Base-by-base conservation (phyloP, 1,140 invertebrate genomes). In the Venustaconcha ellipsiformis region DNA sequence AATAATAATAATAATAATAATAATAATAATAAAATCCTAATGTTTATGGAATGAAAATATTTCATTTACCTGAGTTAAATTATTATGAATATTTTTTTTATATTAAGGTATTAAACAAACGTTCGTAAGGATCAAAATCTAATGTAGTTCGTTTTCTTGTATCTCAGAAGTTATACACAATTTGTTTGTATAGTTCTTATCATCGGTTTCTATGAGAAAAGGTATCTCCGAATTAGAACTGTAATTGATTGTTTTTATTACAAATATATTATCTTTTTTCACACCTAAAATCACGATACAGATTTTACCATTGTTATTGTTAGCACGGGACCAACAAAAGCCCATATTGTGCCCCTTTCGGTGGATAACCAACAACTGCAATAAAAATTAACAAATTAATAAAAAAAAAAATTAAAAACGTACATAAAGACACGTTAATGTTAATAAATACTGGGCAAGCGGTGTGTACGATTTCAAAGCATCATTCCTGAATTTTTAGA, bases 331-430 rank as follows among this genome's bases (percentile, higher is more conserved):
- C 82, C 82, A 64, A 82, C 81, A 76, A 85, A 85, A 2, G 80
- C 81, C 82, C 82, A 85, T 57, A 82, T 79, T 18, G 78, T 79
- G 17, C 73, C 70, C 37, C 79, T 57, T 20, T 76, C 57, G 2
- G 74, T 79, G 6, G 82, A 83, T 30, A 85, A 63, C 83, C 83
- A 85, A 62, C 83, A 85, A 60, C 83, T 85, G 76, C 17, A 76
- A 74, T 68, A 30, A 62, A 69, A 71, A 48, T 1, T 0, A 48
- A 11, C 37, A 48, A 48, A 48, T 8, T n/a, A n/a, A n/a, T n/a
- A n/a, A 48, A 48, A 48, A 8, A 8, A 1, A 48, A 8, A 48
- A 30, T 30, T 30, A 6, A 77, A 26, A 26, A 30, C 15, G 2
- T 37, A 15, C 64, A 63, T 57, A 57, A 8, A 59, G 12, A 60